A percentile compares a stretch with the other conserved stretches of the same genome.
These are phyloP conservation scores for Eurystomus gularis DNA, from an alignment of 2,113 vertebrate species.

Conservation along the genomic window DNA sequence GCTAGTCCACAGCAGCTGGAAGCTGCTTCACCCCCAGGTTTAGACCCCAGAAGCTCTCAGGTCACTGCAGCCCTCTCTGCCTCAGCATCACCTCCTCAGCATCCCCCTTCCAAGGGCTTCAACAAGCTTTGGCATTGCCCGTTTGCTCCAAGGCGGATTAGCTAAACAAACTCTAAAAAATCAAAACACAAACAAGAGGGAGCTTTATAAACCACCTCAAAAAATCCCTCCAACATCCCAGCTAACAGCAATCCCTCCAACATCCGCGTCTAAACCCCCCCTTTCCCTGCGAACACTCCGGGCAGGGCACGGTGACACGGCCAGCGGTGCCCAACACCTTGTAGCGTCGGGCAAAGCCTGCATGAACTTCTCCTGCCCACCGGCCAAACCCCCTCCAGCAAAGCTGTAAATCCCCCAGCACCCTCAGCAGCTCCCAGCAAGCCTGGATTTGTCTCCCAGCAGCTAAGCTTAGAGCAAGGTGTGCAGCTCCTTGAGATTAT, in stretches of 20 bases:
- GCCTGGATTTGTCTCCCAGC: neutral
- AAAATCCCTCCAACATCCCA: neutral
- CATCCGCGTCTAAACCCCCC: neutral
- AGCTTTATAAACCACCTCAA: neutral
- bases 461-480: neutral
- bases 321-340: neutral
- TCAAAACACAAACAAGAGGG: neutral
- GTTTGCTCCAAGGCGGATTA: neutral
- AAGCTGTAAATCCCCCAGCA: neutral
- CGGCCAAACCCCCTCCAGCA: neutral
- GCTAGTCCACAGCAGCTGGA: neutral
- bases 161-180: neutral
- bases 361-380: neutral
- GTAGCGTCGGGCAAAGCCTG: accelerated
- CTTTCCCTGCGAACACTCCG: neutral
- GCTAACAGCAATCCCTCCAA: neutral
- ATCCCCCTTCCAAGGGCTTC: neutral
- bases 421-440: neutral
- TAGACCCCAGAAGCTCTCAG: no score
- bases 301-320: accelerated
- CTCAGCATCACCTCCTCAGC: no score
- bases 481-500: neutral
- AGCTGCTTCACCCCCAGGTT: neutral
- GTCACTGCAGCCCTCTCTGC: no score
- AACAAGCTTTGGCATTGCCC: neutral